Base-by-base conservation (phyloP, 2,797 vertebrate genomes). In the Myripristis murdjan region DNA sequence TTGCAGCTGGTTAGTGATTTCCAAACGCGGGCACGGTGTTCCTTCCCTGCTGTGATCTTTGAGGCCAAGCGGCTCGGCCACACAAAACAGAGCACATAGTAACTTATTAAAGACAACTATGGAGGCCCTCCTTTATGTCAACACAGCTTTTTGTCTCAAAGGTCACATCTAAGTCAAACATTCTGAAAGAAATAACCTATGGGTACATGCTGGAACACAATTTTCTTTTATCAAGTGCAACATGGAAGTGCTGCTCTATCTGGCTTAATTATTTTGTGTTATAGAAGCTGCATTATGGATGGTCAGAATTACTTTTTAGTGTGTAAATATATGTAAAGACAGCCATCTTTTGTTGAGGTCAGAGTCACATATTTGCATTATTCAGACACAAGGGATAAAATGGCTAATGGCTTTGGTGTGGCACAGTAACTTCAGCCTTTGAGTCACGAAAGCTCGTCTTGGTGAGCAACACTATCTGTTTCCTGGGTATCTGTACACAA, bases 61-160 rank as follows among this genome's bases (percentile, higher is more conserved):
- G 81, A 83, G 70, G 57, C 70, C 3, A 49, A 63, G 47, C 28
- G 60, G 75, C 79, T 90, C 73, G 70, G 70, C 59, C 75, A 56
- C 83, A 80, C 80, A 87, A 67, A 63, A 79, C 84, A 73, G 28
- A 88, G 90, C 54, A 88, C 86, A 89, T 48, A 37, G 92, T 94
- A 82, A 95, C 92, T 92, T 93, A 94, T 93, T 95, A 94, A 94
- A 89, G 74, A 77, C 75, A 74, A 56, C 82, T 59, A 70, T 52
- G 79, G 82, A 80, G 83, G 86, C 77, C 85, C 85, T 86, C 88
- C 58, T 78, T 87, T 85, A 47, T 76, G 90, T 92, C 87, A 92
- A 90, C 88, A 90, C 37, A 31, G 44, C 57, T 54, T 84, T 90
- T 84, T 86, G 91, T 88, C 83, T 89, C 90, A 92, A 91, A 93